phyloP scores from a whole-genome alignment of 1,140 invertebrate species.

The Varroa destructor region DNA sequence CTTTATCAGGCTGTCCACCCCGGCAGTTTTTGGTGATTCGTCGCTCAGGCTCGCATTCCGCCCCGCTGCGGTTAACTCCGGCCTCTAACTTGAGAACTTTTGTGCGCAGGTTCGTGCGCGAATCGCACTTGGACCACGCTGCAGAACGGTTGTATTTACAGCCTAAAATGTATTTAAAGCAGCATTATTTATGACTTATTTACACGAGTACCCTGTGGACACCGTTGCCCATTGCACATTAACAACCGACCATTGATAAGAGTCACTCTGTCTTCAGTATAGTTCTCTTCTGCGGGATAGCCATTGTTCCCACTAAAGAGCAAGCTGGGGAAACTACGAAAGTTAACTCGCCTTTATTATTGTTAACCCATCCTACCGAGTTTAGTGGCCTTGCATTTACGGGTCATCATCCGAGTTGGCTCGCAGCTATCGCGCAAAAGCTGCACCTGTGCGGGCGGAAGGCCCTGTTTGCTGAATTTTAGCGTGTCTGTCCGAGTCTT shows the following conservation, averaged over 20 bases:
- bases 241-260: no score
- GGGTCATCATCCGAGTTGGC: conserved; percentile 32
- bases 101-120: conserved; percentile 60
- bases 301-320: no score
- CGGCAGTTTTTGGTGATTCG: conserved; percentile 26
- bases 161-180: conserved; percentile 4
- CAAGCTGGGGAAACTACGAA: no score
- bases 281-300: no score
- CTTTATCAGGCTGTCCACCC: neutral
- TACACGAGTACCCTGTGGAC: no score
- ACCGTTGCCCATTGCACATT: no score
- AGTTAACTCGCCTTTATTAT: no score
- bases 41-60: conserved; percentile 43
- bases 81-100: conserved; percentile 65
- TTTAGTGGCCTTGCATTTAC: conserved; percentile 35
- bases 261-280: no score
- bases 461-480: conserved; percentile 37
- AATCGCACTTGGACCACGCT: conserved; percentile 68
- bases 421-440: conserved; percentile 30
- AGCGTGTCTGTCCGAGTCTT: conserved; percentile 33
- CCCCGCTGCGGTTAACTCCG: conserved; percentile 50
- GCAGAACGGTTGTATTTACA: conserved; percentile 62
- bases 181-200: neutral
- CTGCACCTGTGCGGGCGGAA: neutral
- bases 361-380: conserved; percentile 18